Conservation (phyloP, 2,797 vertebrate genomes). For the Carapus acus region DNA sequence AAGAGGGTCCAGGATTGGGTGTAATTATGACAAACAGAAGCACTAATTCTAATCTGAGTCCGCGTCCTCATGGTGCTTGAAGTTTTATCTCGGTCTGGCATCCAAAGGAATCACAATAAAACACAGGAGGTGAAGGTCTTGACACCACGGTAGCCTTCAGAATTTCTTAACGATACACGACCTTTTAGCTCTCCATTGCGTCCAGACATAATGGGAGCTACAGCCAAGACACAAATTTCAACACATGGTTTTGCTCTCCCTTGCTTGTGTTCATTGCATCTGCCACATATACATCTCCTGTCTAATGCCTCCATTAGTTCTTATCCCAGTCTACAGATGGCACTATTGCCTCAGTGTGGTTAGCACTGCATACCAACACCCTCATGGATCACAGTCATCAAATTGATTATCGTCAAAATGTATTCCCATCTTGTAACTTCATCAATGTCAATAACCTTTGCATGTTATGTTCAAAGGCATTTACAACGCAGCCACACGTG, state of each 20-base stretch:
- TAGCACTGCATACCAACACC: constrained; percentile 15
- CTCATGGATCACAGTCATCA: constrained; percentile 50
- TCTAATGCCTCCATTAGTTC: constrained; percentile 40
- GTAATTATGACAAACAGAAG: constrained; percentile 43
- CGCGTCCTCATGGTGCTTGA: constrained; percentile 36
- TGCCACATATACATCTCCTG: constrained; percentile 13
- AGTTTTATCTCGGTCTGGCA: constrained; percentile 19
- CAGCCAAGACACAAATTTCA: too few relatives aligned
- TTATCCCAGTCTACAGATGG: constrained; percentile 73
- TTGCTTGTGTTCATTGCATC: too few relatives aligned
- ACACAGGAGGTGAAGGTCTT: constrained; percentile 8
- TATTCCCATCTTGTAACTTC: constrained; percentile 53
- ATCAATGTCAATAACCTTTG: constrained; percentile 57
- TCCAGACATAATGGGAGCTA: too few relatives aligned
- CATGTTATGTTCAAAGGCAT: constrained; percentile 42
- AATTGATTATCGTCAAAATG: constrained; percentile 57
- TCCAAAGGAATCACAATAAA: constrained; percentile 1
- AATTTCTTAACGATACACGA: too few relatives aligned
- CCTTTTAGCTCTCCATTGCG: too few relatives aligned
- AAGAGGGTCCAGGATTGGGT: constrained; percentile 56
- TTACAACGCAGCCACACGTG: constrained; percentile 35
- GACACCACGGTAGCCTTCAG: too few relatives aligned
- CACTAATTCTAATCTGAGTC: constrained; percentile 37
- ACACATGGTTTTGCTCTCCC: too few relatives aligned
- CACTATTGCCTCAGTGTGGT: constrained; percentile 70